Conservation (phyloP, 2,113 vertebrate species). For the Pithys albifrons region DNA sequence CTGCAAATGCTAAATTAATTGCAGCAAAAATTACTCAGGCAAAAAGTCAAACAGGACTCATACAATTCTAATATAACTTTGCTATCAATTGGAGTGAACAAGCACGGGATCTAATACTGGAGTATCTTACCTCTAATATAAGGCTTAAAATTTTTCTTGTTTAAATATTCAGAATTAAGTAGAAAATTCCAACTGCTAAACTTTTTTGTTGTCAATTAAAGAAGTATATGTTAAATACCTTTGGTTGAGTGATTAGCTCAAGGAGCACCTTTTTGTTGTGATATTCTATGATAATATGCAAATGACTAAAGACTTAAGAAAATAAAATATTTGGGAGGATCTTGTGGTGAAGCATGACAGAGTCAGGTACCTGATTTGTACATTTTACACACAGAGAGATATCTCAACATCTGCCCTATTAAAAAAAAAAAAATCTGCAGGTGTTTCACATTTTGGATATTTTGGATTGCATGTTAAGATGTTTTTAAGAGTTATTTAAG, state of each 20-base stretch:
- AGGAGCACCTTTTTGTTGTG: background rate
- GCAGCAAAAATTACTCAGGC: background rate
- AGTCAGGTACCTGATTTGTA: background rate
- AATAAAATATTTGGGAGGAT: background rate
- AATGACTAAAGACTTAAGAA: background rate
- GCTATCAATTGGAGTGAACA: background rate
- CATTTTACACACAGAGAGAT: background rate
- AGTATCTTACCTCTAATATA: background rate
- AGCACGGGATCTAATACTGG: background rate
- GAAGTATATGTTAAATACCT: background rate
- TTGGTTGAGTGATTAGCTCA: background rate
- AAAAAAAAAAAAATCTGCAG: background rate
- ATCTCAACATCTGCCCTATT: background rate
- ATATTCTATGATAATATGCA: background rate
- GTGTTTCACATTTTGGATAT: background rate
- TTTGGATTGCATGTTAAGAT: background rate
- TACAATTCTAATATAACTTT: background rate
- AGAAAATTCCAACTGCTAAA: background rate
- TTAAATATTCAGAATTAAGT: background rate
- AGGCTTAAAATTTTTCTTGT: background rate
- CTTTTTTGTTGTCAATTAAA: background rate
- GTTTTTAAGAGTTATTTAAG: background rate
- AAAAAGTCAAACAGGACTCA: background rate
- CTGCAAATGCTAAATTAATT: background rate
- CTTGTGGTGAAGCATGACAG: background rate